phyloP scores from a whole-genome alignment of 1,140 invertebrate genomes.

The Liolophura sinensis region DNA sequence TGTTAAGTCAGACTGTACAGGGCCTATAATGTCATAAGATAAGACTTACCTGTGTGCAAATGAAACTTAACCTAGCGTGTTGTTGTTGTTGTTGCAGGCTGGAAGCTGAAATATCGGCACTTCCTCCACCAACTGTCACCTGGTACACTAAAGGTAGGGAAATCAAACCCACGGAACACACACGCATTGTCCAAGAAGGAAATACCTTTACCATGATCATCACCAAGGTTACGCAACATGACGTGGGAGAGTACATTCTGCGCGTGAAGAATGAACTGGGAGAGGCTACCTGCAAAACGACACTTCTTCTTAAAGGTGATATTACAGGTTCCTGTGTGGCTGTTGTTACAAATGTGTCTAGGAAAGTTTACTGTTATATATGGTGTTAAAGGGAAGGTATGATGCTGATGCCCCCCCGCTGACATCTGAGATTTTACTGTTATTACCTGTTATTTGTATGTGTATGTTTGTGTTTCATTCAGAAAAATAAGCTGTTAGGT shows the following conservation, averaged over 20 bases:
- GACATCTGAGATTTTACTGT: too few species aligned
- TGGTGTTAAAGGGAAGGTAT: too few species aligned
- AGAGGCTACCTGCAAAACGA: slow-evolving; percentile 55
- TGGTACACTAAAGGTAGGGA: slow-evolving; percentile 53
- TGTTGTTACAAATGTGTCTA: too few species aligned
- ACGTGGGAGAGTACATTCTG: slow-evolving; percentile 54
- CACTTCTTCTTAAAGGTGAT: slow-evolving; percentile 47
- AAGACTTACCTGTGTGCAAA: too few species aligned
- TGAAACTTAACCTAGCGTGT: too few species aligned
- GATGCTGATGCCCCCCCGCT: too few species aligned
- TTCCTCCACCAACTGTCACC: slow-evolving; percentile 41
- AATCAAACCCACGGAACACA: slow-evolving; percentile 43
- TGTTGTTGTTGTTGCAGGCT: slow-evolving; percentile 33
- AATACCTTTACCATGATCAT: slow-evolving; percentile 49
- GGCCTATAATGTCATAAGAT: too few species aligned
- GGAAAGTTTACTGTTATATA: too few species aligned
- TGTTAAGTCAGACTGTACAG: too few species aligned
- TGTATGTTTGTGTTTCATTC: too few species aligned
- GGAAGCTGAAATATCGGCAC: slow-evolving; percentile 44
- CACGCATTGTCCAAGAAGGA: slow-evolving; percentile 43
- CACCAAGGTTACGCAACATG: slow-evolving; percentile 42
- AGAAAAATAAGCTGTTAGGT: too few species aligned
- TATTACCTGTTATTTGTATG: too few species aligned
- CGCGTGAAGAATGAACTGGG: slow-evolving; percentile 55
- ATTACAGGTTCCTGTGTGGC: not conserved